Evolutionary conservation across 2,888 invertebrate genomes (phyloP), one percentile per base, ranked within the genome.

Genomic region (Anorthoa munda): DNA sequence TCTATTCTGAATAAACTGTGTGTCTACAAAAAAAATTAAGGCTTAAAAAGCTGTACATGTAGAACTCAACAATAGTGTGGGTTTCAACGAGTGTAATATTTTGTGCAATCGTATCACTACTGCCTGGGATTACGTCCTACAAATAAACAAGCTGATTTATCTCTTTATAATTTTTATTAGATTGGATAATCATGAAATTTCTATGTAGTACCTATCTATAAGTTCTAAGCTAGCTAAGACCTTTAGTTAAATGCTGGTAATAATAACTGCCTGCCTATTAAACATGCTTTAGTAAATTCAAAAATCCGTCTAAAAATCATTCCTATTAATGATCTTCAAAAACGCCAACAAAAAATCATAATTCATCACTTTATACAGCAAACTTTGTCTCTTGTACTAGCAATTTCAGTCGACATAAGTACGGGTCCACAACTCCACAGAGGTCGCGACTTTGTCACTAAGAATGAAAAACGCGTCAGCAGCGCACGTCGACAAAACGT

Each of bases 401-500:
- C 51, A n/a, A 56, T 69, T 64, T 58, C 53, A 69, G 31, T 84
- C 48, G n/a, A 72, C 66, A 59, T 51, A 81, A 77, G 72, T 74
- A 77, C 66, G 26, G 48, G 68, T 83, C 63, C 66, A 61, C 75
- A 72, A 59, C 39, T 59, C n/a, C 39, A 21, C 39, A 88, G 87
- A 89, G 84, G 87, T 82, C 67, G 78, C 65, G 85, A 88, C 85
- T 89, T 88, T 87, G 86, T 87, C 85, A 78, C 85, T 85, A 76
- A 79, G 81, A 89, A 89, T 90, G 88, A 90, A 87, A 90, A 88
- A 88, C 83, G 87, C 86, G 86, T 88, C 87, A 84, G 85, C 79
- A 84, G 81, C 80, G 84, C 82, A 66, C 75, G 88, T 82, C 87
- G 88, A 90, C 89, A 90, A 91, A 91, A 90, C 88, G 87, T 87